A percentile compares a stretch with the other conserved stretches of the same genome.
phyloP scores from a whole-genome alignment of 23 tunicate species.

The Phallusia fumigata region DNA sequence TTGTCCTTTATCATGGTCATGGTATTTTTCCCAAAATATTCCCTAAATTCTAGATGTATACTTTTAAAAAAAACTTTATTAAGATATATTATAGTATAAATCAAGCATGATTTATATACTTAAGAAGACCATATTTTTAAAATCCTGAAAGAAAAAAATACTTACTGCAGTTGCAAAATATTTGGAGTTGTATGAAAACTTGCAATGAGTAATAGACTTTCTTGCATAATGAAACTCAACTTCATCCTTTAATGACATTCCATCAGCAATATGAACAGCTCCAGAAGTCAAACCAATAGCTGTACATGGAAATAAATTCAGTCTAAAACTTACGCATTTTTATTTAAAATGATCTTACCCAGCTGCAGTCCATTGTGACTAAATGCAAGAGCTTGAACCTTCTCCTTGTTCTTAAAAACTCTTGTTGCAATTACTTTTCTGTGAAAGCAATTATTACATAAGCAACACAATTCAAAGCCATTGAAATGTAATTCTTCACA shows the following conservation, averaged over 20 bases:
- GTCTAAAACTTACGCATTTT: background rate
- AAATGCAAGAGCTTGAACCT: slow-evolving; percentile 56
- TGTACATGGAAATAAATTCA: slow-evolving; percentile 1
- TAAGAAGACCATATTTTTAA: too few species aligned
- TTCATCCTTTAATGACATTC: slow-evolving; percentile 53
- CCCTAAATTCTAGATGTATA: too few species aligned
- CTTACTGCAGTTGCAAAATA: slow-evolving; percentile 84
- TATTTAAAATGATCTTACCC: slow-evolving; percentile 12
- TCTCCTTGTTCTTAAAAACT: slow-evolving; percentile 58
- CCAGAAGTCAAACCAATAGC: slow-evolving; percentile 79
- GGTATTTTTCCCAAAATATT: too few species aligned
- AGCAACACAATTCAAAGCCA: too few species aligned
- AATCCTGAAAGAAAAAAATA: too few species aligned
- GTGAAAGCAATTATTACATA: background rate
- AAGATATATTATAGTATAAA: too few species aligned
- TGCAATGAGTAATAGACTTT: slow-evolving; percentile 70
- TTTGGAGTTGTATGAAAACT: slow-evolving; percentile 71
- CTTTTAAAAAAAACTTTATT: too few species aligned
- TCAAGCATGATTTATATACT: too few species aligned
- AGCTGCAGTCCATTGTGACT: slow-evolving; percentile 65
- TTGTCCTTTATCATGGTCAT: too few species aligned
- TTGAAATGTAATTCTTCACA: too few species aligned
- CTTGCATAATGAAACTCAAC: slow-evolving; percentile 59
- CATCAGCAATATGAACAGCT: slow-evolving; percentile 63
- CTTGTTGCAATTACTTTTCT: slow-evolving; percentile 68